These are phyloP conservation scores for Megaustenia siamemsis DNA, from an alignment of 2,888 invertebrate genomes.

Conservation along the genomic window DNA sequence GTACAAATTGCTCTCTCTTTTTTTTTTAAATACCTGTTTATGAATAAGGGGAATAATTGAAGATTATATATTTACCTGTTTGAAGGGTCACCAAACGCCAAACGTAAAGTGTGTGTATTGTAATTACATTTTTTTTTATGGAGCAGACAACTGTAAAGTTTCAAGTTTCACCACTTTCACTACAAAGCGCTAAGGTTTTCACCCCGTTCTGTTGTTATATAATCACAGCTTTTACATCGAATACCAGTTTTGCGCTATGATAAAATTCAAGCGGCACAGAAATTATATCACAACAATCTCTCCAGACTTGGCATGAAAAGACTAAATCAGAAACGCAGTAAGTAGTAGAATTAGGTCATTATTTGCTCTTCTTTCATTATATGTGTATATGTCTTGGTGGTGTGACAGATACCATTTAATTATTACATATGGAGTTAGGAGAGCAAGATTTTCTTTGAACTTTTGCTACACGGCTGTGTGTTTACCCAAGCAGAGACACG, in stretches of 20 bases:
- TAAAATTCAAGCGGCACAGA: conserved; percentile 27
- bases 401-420: no score
- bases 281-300: conserved; percentile 46
- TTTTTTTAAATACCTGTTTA: no score
- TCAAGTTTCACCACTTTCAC: conserved; percentile 3
- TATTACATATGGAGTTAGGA: no score
- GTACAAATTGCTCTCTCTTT: no score
- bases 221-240: conserved; percentile 28
- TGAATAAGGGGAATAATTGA: no score
- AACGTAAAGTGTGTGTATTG: not conserved
- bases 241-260: conserved; percentile 33
- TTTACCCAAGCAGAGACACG: no score
- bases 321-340: conserved; percentile 26
- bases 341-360: not conserved
- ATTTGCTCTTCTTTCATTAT: no score
- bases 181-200: not conserved
- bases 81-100: not conserved
- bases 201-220: not conserved
- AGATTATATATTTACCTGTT: not conserved
- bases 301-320: conserved; percentile 42
- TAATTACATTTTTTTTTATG: not conserved
- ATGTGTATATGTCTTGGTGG: no score
- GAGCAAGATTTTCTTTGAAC: no score
- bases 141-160: not conserved
- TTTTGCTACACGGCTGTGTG: no score